Base-by-base conservation (phyloP, 2,888 invertebrate genomes). In the Himalopsyche anomala region DNA sequence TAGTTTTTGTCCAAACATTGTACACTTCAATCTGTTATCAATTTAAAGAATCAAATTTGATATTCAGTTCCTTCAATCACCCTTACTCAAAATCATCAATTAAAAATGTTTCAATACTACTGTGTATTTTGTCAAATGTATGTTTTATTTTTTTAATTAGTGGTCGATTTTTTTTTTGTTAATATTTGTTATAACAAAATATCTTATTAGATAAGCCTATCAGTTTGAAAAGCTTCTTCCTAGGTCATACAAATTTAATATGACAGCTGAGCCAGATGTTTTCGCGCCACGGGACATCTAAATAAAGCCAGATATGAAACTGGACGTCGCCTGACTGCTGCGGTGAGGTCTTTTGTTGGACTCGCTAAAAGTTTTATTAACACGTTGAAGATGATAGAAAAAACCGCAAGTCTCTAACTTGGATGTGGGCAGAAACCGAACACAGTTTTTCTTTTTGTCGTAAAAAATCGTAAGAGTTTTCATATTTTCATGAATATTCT, bases 241-340 rank as follows among this genome's bases (percentile, higher is more conserved):
- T 62, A 62, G 62, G 62, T 81, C 87, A 88, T 88, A 88, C 88
- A 88, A 88, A 87, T 88, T 88, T 88, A 88, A 88, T 88, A 88
- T 87, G 88, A 87, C 88, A 87, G 87, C 85, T 85, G 87, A 87
- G 81, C 85, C 83, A 69, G 82, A 88, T 85, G 80, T 79, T 45
- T 45, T 83, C 62, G 84, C 80, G 51, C 82, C 86, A 85, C 84
- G 87, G 88, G 88, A 80, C 81, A 56, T 82, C 84, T 56, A 85
- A 84, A 88, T 87, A 87, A 88, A 85, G 85, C 80, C 82, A 80
- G 83, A 86, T 80, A 87, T 84, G 84, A 84, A 84, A 83, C 87
- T 82, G 88, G 88, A 87, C 88, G 80, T 84, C 45, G 85, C 82
- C 56, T 80, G 17, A 80, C n/a, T 80, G 80, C 28, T 42, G 38